Evolutionary conservation across 2,797 vertebrate genomes (phyloP).

Genomic region (Neopelma chrysocephalum): DNA sequence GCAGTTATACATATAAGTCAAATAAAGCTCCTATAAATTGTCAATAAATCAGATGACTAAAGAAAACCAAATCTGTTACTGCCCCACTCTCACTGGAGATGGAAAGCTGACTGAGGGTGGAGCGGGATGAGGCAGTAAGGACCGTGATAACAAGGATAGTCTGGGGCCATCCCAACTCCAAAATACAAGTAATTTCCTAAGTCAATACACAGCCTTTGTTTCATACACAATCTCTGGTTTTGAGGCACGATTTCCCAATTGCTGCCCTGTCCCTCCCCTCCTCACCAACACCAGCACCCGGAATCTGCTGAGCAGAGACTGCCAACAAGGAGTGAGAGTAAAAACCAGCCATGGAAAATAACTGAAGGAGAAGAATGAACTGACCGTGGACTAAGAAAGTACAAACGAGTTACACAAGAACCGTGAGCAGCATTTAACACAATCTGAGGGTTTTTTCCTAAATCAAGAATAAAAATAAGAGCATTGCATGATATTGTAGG

Average conservation of each 20-base stretch:
- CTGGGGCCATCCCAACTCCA: not conserved
- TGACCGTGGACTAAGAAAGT: not conserved
- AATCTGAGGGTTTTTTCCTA: not conserved
- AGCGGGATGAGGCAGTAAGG: not conserved
- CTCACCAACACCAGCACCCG: rapidly evolving
- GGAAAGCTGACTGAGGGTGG: not conserved
- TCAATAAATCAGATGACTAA: not conserved
- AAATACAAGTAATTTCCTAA: not conserved
- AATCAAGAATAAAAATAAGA: not conserved
- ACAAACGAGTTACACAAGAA: not conserved
- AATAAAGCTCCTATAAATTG: not conserved
- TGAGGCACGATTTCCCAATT: not conserved
- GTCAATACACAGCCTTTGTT: not conserved
- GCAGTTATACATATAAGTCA: rapidly evolving
- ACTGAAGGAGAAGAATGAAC: not conserved
- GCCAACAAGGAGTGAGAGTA: too few species aligned
- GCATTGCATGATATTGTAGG: not conserved
- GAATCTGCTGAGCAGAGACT: not conserved
- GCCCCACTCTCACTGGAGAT: rapidly evolving
- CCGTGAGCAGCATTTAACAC: not conserved
- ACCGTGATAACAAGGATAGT: rapidly evolving
- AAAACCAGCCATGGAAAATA: not conserved
- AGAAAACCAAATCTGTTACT: not conserved
- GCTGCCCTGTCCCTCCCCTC: not conserved
- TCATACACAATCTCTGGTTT: not conserved